Conservation (phyloP, 2,888 invertebrate genomes). For the Agriopis leucophaearia region DNA sequence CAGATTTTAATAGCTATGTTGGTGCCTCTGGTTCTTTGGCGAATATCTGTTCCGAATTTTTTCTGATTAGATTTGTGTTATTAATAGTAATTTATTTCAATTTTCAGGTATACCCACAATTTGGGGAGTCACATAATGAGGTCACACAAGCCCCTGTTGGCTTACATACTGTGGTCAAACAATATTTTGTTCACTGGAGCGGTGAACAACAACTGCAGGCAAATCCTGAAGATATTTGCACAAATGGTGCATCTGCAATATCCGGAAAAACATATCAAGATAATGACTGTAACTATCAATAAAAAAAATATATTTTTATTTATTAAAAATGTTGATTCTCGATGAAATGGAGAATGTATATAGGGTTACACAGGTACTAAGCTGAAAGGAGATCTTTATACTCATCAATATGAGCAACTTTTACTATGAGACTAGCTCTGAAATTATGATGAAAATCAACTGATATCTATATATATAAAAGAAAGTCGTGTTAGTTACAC, state of each 20-base stretch:
- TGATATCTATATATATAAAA: too few species aligned
- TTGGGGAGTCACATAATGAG: slow-evolving; percentile 68
- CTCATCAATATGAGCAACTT: too few species aligned
- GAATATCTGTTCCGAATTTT: too few species aligned
- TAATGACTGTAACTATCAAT: slow-evolving; percentile 60
- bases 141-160: slow-evolving; percentile 73
- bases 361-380: too few species aligned
- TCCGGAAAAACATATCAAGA: slow-evolving; percentile 69
- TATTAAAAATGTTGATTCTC: too few species aligned
- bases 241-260: slow-evolving; percentile 71
- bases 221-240: slow-evolving; percentile 71
- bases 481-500: too few species aligned
- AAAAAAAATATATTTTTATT: neutral
- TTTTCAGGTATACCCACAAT: slow-evolving; percentile 70
- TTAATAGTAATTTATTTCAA: neutral
- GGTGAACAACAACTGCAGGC: slow-evolving; percentile 67
- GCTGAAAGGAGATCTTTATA: too few species aligned
- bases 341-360: too few species aligned
- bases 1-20: too few species aligned
- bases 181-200: slow-evolving; percentile 68
- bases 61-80: neutral
- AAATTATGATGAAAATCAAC: too few species aligned
- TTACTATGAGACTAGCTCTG: too few species aligned
- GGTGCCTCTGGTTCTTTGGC: too few species aligned
- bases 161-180: slow-evolving; percentile 70